These are phyloP conservation scores for Prostheceraeus crozeri DNA, from an alignment of 2,888 invertebrate species.

Conservation along the genomic window DNA sequence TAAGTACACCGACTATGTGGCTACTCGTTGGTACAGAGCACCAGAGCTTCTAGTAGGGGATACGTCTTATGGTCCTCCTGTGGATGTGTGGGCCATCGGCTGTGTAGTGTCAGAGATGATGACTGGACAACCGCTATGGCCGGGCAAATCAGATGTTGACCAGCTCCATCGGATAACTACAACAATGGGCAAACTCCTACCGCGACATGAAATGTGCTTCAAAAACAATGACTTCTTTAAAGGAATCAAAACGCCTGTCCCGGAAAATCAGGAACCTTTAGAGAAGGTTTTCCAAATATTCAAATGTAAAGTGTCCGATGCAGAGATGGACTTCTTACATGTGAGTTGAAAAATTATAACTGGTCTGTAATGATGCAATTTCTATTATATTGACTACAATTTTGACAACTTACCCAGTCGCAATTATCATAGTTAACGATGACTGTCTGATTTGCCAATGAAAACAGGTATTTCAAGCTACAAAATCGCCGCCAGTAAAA, in stretches of 20 bases:
- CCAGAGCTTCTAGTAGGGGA: constrained; percentile 94
- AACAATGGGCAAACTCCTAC: constrained; percentile 73
- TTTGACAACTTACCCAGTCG: too few relatives aligned
- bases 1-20: constrained; percentile 96
- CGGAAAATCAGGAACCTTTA: constrained; percentile 79
- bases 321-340: too few relatives aligned
- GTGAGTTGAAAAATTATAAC: too few relatives aligned
- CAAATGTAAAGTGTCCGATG: too few relatives aligned
- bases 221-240: constrained; percentile 86
- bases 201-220: constrained; percentile 88
- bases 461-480: too few relatives aligned
- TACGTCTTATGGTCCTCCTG: constrained; percentile 66
- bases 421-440: too few relatives aligned
- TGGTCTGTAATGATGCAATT: too few relatives aligned
- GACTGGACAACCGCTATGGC: constrained; percentile 63
- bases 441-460: too few relatives aligned
- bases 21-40: constrained; percentile 94
- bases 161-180: constrained; percentile 84
- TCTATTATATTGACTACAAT: too few relatives aligned
- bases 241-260: constrained; percentile 84
- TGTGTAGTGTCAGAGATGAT: constrained; percentile 57
- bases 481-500: too few relatives aligned
- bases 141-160: constrained; percentile 90
- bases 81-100: constrained; percentile 91
- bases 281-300: too few relatives aligned